These are phyloP conservation scores for Epirrhoe alternata DNA, from an alignment of 2,888 invertebrate species.

Conservation along the genomic window DNA sequence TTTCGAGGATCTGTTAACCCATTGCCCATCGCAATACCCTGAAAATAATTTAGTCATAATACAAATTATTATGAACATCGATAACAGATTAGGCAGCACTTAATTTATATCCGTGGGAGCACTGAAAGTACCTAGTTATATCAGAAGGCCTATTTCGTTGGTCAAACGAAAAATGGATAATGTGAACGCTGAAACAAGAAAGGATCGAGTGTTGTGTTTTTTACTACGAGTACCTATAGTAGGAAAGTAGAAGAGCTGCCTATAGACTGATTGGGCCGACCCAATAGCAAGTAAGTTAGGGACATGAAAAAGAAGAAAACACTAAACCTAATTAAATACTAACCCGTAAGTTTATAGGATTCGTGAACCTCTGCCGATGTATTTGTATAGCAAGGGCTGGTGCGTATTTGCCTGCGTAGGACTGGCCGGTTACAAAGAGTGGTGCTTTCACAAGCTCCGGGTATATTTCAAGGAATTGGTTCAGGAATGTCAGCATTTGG, in stretches of 20 bases:
- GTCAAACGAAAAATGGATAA: too few species aligned
- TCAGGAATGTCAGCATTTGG: constrained; percentile 75
- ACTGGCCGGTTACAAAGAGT: constrained; percentile 86
- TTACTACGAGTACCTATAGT: too few species aligned
- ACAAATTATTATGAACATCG: too few species aligned
- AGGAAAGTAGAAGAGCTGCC: too few species aligned
- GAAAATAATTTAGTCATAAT: constrained; percentile 18
- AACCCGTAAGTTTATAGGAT: constrained; percentile 69
- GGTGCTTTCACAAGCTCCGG: constrained; percentile 77
- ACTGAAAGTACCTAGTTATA: too few species aligned
- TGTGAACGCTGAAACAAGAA: too few species aligned
- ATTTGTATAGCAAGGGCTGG: constrained; percentile 77
- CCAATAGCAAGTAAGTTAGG: too few species aligned
- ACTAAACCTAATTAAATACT: constrained; percentile 26
- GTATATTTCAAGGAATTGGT: constrained; percentile 85
- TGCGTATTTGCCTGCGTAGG: constrained; percentile 82
- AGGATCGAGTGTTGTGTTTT: too few species aligned
- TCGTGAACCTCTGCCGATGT: constrained; percentile 44
- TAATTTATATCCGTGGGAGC: too few species aligned
- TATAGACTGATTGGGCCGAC: too few species aligned
- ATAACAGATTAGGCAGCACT: too few species aligned
- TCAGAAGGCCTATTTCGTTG: too few species aligned
- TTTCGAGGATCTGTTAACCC: constrained; percentile 76
- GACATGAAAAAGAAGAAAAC: neutral
- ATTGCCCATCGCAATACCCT: constrained; percentile 79